Conservation (phyloP, 2,888 invertebrate genomes). For the Anthrax anthrax region DNA sequence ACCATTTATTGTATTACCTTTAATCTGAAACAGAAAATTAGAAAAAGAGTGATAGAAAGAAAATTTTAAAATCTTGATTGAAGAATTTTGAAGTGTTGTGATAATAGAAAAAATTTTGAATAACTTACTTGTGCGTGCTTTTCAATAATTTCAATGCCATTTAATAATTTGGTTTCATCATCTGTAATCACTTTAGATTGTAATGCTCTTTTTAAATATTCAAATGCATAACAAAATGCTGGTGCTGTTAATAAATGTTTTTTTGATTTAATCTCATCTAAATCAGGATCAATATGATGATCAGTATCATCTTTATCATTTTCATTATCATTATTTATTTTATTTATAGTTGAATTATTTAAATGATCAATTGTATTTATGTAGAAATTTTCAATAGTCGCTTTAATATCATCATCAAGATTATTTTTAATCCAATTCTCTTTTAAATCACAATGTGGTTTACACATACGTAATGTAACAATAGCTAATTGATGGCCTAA, state of each 20-base stretch:
- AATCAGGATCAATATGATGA: too few relatives aligned
- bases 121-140: constrained; percentile 50
- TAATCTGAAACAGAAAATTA: constrained; percentile 25
- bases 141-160: constrained; percentile 50
- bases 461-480: constrained; percentile 55
- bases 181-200: constrained; percentile 35
- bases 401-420: constrained; percentile 44
- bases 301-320: constrained; percentile 17
- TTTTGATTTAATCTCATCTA: too few relatives aligned
- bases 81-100: too few relatives aligned
- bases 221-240: constrained; percentile 71
- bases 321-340: constrained; percentile 11
- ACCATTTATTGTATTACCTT: constrained; percentile 31
- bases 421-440: constrained; percentile 62
- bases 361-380: constrained; percentile 38
- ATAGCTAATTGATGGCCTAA: constrained; percentile 51
- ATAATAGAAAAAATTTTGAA: too few relatives aligned
- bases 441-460: constrained; percentile 69
- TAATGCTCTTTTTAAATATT: constrained; percentile 52
- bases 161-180: constrained; percentile 42
- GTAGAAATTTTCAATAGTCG: constrained; percentile 41
- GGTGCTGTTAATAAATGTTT: constrained; percentile 41
- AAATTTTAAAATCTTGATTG: constrained; percentile 23
- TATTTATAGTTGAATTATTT: constrained; percentile 6
- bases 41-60: constrained; percentile 15